Base-by-base conservation (phyloP, 2,888 invertebrate genomes). In the Drepana falcataria region DNA sequence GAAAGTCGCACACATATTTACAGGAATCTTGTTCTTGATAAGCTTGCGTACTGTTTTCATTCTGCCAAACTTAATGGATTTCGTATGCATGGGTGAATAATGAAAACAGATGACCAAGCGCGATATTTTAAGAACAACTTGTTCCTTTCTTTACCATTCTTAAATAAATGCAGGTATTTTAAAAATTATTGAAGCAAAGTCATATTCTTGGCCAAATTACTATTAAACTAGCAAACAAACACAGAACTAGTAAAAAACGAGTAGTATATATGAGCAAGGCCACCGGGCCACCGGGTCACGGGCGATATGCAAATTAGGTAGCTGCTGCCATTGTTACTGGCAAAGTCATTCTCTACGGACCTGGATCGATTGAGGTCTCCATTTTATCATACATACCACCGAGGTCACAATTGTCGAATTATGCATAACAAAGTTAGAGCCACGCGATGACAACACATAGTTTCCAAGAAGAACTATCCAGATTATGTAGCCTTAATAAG, bases 241-340 rank as follows among this genome's bases (percentile, higher is more conserved):
- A 37, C 37, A 37, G 59, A 66, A 64, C 63, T 63, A 65, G 63
- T 65, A 73, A 75, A 69, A 73, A 76, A 73, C 60, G 55, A 57
- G 61, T 63, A 60, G 69, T 67, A 75, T 73, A 75, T 65, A 69
- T 70, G 70, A 71, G 66, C 78, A 77, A 79, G 82, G 81, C 75
- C 75, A 69, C 47, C 70, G 71, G 78, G 77, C 64, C 81, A 83
- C 48, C 77, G 68, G 87, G 87, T 87, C 87, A 87, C 79, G 87
- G 84, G 74, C 86, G 75, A 65, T 68, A 85, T 86, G 85, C 85
- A 83, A 86, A 84, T 85, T 71, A 81, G 44, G 44, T 44, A 9
- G 72, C 67, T 68, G 82, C 78, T 77, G 76, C 74, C 69, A 80
- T 81, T 78, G 83, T 78, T 70, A 81, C 81, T 78, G 77, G 63